Evolutionary conservation across 1,140 invertebrate species (phyloP).

Genomic region (Dendrolimus kikuchii): DNA sequence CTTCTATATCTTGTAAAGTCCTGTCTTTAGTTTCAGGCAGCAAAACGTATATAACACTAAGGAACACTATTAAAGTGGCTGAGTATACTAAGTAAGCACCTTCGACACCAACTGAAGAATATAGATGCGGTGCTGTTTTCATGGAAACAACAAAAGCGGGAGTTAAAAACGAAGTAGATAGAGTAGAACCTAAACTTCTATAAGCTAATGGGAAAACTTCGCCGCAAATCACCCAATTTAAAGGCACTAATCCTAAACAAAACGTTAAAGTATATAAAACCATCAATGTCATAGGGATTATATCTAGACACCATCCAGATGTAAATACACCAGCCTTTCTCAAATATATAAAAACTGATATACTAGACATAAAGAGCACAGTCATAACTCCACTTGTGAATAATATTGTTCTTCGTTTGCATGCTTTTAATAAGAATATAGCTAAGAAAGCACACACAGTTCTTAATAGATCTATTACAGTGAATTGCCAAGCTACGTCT

Average conservation of each 20-base stretch:
- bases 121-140: constrained; percentile 63
- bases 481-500: constrained; percentile 60
- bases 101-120: constrained; percentile 54
- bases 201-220: constrained; percentile 63
- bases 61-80: constrained; percentile 40
- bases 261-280: constrained; percentile 51
- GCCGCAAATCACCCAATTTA: constrained; percentile 65
- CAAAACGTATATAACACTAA: constrained; percentile 46
- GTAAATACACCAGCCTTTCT: constrained; percentile 40
- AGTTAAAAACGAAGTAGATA: constrained; percentile 61
- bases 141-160: constrained; percentile 63
- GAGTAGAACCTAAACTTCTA: constrained; percentile 58
- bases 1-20: constrained; percentile 59
- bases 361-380: constrained; percentile 43
- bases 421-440: constrained; percentile 57
- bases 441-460: constrained; percentile 57
- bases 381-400: constrained; percentile 56
- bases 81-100: constrained; percentile 61
- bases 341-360: constrained; percentile 56
- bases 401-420: constrained; percentile 50
- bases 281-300: constrained; percentile 54
- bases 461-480: constrained; percentile 54
- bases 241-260: constrained; percentile 56
- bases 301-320: constrained; percentile 34
- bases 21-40: constrained; percentile 63